Evolutionary conservation across 2,113 vertebrate genomes (phyloP), one percentile per base, ranked within the genome.

Genomic region (Rhabdornis inornatus): DNA sequence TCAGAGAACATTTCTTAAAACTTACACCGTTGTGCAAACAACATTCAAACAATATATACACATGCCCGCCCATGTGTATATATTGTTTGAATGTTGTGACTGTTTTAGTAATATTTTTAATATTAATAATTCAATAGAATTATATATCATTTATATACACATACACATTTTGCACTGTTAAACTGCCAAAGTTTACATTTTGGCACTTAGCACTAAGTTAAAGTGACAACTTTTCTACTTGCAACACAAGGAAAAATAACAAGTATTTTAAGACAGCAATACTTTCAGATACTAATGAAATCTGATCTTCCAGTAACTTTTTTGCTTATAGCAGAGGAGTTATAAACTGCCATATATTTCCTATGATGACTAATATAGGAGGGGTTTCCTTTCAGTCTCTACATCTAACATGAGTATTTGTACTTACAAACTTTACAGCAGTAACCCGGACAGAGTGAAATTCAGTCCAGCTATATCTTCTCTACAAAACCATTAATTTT

Each of bases 111-210:
- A 14, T 64, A 30, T 20, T 79, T 66, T 56, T 1, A 35, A 15
- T 39, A 49, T 21, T 53, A 15, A 33, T 64, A 49, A 11, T 17
- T 7, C 14, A 28, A 31, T 17, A 45, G 11, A 37, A 74, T 47
- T 9, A 52, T 18, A 13, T 27, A 20, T 3, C 3, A 47, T 68
- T 61, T 2, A 2, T 53, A 31, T 9, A 63, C 0, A 31, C 1
- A 31, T 1, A 76, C 13, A 40, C 5, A 56, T 30, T 93, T n/a
- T 86, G 28, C 44, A 76, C n/a, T 18, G 15, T 42, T 57, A 23
- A 75, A 79, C 22, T 8, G 17, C 22, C 8, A 0, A 47, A 56
- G 25, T 30, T 85, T 52, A 52, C 50, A 52, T 25, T 52, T 52
- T 52, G 50, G 25, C 15, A 52, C 15, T 52, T 17, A 49, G 8